phyloP scores from a whole-genome alignment of 2,113 vertebrate genomes.

The Ursus arctos region DNA sequence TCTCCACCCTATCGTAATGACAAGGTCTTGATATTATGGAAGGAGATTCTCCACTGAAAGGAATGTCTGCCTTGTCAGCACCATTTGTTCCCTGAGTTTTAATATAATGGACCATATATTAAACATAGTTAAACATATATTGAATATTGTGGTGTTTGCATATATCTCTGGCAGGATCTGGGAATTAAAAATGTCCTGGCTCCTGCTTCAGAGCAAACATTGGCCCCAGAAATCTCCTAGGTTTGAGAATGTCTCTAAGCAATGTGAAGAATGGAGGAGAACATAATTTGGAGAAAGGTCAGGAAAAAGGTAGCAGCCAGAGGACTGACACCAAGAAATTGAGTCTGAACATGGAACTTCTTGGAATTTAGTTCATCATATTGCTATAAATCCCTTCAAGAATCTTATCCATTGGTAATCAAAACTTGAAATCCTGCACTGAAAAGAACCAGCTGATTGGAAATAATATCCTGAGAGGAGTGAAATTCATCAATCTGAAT shows the following conservation, averaged over 20 bases:
- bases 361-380: constrained; percentile 38
- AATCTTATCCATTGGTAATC: background rate
- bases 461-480: constrained; percentile 19
- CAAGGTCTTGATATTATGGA: constrained; percentile 2
- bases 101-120: constrained; percentile 59
- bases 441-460: background rate
- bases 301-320: background rate
- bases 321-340: background rate
- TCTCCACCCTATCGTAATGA: background rate
- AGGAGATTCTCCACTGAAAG: constrained; percentile 5
- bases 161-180: constrained; percentile 57
- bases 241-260: background rate
- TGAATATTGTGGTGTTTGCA: constrained; percentile 64
- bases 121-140: constrained; percentile 61
- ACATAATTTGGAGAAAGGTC: background rate
- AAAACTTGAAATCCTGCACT: constrained; percentile 16
- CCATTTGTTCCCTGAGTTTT: constrained; percentile 59
- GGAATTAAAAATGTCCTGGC: background rate
- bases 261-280: background rate
- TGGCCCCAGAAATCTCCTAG: background rate
- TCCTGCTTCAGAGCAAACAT: constrained; percentile 35
- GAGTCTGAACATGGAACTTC: background rate
- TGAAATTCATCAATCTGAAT: background rate
- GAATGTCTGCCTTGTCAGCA: constrained; percentile 11
- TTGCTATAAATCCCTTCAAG: background rate